phyloP scores from a whole-genome alignment of 2,888 invertebrate genomes.

The Ochlodes sylvanus region DNA sequence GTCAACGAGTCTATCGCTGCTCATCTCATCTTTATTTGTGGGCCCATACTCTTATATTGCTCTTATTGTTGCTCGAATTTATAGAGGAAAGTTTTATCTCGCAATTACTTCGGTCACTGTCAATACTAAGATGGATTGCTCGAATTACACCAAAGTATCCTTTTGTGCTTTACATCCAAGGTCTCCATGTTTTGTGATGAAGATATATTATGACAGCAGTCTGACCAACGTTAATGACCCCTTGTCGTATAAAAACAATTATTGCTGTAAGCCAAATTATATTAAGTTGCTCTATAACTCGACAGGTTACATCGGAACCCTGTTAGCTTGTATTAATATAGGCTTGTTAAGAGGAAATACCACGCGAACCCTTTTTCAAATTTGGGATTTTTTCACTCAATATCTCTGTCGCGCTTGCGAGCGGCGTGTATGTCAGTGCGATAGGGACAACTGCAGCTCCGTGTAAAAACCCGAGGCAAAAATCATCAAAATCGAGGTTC shows the following conservation, averaged over 20 bases:
- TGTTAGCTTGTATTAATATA: no score
- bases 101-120: slow-evolving; percentile 37
- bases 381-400: no score
- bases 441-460: no score
- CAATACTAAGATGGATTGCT: slow-evolving; percentile 44
- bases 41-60: not conserved
- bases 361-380: no score
- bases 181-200: slow-evolving; percentile 30
- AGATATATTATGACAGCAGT: slow-evolving; percentile 32
- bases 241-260: slow-evolving; percentile 10
- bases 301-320: no score
- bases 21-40: not conserved
- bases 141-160: slow-evolving; percentile 33
- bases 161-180: slow-evolving; percentile 30
- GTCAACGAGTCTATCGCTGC: not conserved
- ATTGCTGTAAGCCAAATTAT: not conserved
- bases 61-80: slow-evolving; percentile 18
- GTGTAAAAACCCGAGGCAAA: no score
- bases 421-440: no score
- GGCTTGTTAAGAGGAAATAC: no score
- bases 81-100: slow-evolving; percentile 31
- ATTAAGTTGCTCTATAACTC: not conserved
- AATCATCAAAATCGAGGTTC: no score
- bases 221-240: slow-evolving; percentile 16
- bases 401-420: no score